These are phyloP conservation scores for Pampusana beccarii DNA, from an alignment of 2,113 vertebrate species.

Conservation along the genomic window DNA sequence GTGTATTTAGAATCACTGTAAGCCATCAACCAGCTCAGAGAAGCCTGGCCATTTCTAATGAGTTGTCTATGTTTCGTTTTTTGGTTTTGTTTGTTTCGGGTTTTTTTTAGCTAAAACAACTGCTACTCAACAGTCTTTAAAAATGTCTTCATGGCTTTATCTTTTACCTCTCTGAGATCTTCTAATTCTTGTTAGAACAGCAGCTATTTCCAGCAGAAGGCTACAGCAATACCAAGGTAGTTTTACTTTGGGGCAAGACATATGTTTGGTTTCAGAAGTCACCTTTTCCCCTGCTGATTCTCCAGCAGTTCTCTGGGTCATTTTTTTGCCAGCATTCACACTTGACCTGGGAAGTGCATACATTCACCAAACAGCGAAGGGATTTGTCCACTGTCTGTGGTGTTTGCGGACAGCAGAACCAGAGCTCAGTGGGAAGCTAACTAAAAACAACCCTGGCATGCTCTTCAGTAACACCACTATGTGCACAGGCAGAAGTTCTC, in stretches of 20 bases:
- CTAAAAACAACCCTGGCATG: neutral
- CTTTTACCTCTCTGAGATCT: neutral
- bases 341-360: no score
- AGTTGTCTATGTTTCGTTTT: neutral
- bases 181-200: neutral
- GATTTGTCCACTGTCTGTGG: neutral
- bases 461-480: neutral
- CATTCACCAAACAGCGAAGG: accelerated
- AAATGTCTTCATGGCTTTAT: neutral
- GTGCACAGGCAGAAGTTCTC: neutral
- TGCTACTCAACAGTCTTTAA: neutral
- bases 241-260: neutral
- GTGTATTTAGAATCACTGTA: neutral
- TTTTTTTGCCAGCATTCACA: neutral
- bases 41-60: neutral
- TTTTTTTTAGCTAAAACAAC: neutral
- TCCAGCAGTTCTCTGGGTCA: neutral
- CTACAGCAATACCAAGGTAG: neutral
- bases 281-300: neutral
- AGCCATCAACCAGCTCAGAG: neutral
- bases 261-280: neutral
- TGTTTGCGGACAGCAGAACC: neutral
- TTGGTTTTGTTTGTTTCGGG: no score
- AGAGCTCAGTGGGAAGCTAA: neutral
- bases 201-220: neutral